phyloP scores from a whole-genome alignment of 2,113 vertebrate species.

The Eulemur rufifrons region DNA sequence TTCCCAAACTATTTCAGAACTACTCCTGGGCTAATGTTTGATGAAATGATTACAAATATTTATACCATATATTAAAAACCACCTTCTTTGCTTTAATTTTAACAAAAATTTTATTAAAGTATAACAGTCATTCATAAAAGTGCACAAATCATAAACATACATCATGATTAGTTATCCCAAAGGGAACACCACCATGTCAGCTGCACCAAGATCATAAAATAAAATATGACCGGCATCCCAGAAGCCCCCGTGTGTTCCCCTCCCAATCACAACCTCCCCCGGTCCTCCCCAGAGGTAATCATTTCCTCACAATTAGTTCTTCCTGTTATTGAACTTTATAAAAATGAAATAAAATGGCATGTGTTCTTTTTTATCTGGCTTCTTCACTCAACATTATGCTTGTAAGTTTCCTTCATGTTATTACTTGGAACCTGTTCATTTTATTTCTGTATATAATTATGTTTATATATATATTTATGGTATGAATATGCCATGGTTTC shows the following conservation, averaged over 20 bases:
- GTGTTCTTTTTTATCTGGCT: not conserved
- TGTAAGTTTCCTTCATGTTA: not conserved
- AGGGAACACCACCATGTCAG: not conserved
- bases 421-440: not conserved
- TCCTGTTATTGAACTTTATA: not conserved
- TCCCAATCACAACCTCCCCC: not conserved
- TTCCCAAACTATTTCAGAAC: not conserved
- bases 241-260: not conserved
- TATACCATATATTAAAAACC: not conserved
- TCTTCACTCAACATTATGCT: not conserved
- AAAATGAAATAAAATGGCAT: not conserved
- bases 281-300: not conserved
- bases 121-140: not conserved
- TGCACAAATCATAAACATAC: not conserved
- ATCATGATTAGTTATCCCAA: not conserved
- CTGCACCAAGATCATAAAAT: not conserved
- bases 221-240: not conserved
- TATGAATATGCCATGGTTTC: not conserved
- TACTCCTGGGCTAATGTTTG: not conserved
- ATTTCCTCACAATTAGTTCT: not conserved
- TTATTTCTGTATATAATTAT: not conserved
- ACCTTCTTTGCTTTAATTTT: not conserved
- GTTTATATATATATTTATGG: not conserved
- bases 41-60: not conserved
- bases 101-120: not conserved